Conservation (phyloP, 2,888 invertebrate genomes). For the Clistopyga incitator region DNA sequence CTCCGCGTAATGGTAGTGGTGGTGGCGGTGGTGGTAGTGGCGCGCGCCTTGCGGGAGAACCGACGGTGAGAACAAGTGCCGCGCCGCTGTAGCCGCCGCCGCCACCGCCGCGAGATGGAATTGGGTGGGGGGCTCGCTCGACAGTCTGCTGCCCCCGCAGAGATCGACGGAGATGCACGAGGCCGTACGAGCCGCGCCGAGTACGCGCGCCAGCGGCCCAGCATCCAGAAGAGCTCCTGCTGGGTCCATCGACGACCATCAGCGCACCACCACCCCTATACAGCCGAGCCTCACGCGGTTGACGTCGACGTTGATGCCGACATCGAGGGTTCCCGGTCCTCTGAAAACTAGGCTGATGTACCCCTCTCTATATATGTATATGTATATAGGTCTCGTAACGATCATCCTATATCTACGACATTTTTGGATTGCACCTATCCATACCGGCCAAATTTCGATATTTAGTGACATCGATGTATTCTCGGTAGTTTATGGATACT, state of each 20-base stretch:
- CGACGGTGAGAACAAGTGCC: slow-evolving; percentile 43
- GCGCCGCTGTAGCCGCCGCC: slow-evolving; percentile 33
- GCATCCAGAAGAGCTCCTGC: slow-evolving; percentile 61
- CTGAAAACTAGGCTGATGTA: slow-evolving; percentile 9
- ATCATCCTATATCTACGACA: background rate
- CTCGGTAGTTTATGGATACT: no score
- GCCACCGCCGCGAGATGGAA: slow-evolving; percentile 49
- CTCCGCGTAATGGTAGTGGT: background rate
- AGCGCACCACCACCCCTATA: slow-evolving; percentile 7
- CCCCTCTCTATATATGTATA: no score
- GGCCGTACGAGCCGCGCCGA: slow-evolving; percentile 72
- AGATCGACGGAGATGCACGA: slow-evolving; percentile 82
- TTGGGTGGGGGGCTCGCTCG: slow-evolving; percentile 17
- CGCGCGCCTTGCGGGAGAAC: slow-evolving; percentile 9
- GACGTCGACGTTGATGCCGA: slow-evolving; percentile 10
- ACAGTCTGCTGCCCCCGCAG: slow-evolving; percentile 82
- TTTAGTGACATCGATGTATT: no score
- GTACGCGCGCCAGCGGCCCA: slow-evolving; percentile 67
- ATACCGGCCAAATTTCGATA: no score
- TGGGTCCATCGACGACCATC: slow-evolving; percentile 42
- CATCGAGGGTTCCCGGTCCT: slow-evolving; percentile 3
- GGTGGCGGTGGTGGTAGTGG: slow-evolving; percentile 5
- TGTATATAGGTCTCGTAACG: background rate
- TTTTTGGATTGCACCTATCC: background rate
- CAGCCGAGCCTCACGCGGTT: slow-evolving; percentile 19